Percentiles rank a stretch among this genome's conserved stretches.
Conservation (phyloP, 2,113 vertebrate species). For the Myotis brandtii region DNA sequence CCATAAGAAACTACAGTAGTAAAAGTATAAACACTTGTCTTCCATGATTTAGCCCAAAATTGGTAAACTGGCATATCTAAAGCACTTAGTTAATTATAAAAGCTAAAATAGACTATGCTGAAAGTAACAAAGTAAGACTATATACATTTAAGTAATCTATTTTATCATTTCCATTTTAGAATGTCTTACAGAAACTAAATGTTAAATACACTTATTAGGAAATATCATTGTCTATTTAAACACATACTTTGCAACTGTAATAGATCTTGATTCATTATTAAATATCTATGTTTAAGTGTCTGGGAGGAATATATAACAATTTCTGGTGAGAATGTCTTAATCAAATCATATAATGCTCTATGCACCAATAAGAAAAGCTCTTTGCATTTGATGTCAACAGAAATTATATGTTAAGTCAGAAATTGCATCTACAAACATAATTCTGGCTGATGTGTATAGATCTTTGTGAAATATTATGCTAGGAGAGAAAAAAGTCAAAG, state of each 20-base stretch:
- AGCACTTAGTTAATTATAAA: not conserved
- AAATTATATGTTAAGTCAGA: constrained; percentile 62
- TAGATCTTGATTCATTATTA: constrained; percentile 46
- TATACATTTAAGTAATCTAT: not conserved
- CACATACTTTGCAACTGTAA: not conserved
- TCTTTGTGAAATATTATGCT: constrained; percentile 6
- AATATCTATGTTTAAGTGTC: constrained; percentile 2
- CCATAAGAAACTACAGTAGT: not conserved
- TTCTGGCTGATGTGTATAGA: not conserved
- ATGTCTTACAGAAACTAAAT: not conserved
- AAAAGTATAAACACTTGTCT: not conserved
- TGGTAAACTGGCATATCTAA: not conserved
- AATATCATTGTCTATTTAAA: constrained; percentile 41
- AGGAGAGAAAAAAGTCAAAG: not conserved
- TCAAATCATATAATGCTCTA: not conserved
- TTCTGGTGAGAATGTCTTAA: not conserved
- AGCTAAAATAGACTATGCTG: constrained; percentile 21
- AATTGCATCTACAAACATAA: constrained; percentile 43
- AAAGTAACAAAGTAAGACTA: constrained; percentile 12
- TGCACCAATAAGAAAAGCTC: constrained; percentile 57
- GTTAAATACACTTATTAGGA: not conserved
- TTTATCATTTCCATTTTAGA: not conserved
- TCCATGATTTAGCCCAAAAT: not conserved
- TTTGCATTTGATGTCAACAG: constrained; percentile 52
- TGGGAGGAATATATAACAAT: not conserved